These are phyloP conservation scores for Pristiophorus japonicus DNA, from an alignment of 2,113 vertebrate genomes.

Conservation along the genomic window DNA sequence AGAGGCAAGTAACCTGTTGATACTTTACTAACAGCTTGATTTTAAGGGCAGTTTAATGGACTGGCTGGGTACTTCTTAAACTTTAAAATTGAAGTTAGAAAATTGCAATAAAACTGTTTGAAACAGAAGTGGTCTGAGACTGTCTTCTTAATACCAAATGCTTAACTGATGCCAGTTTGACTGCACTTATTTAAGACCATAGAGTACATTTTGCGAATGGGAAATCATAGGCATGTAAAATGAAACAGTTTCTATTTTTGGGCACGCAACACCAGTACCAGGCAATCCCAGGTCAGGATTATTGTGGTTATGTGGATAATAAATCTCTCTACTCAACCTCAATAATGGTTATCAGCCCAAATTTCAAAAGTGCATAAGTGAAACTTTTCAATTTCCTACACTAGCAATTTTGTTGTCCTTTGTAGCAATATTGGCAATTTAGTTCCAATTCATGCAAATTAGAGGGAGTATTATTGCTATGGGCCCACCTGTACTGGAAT, in stretches of 20 bases:
- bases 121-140: not conserved
- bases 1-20: not conserved
- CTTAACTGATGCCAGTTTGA: not conserved
- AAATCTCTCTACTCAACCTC: not conserved
- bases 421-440: not conserved
- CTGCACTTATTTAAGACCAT: not conserved
- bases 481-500: not conserved
- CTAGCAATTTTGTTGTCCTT: not conserved
- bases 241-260: not conserved
- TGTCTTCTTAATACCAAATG: no score
- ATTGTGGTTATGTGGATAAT: not conserved
- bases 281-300: not conserved
- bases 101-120: not conserved
- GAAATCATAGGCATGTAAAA: not conserved
- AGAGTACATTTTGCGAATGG: not conserved
- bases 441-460: not conserved
- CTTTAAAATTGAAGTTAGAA: not conserved
- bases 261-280: not conserved
- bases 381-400: not conserved
- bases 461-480: not conserved
- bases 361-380: not conserved
- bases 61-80: not conserved
- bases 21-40: not conserved
- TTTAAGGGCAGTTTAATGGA: not conserved
- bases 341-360: not conserved